phyloP scores from a whole-genome alignment of 1,140 invertebrate species.

The Aphaenogaster floridana region DNA sequence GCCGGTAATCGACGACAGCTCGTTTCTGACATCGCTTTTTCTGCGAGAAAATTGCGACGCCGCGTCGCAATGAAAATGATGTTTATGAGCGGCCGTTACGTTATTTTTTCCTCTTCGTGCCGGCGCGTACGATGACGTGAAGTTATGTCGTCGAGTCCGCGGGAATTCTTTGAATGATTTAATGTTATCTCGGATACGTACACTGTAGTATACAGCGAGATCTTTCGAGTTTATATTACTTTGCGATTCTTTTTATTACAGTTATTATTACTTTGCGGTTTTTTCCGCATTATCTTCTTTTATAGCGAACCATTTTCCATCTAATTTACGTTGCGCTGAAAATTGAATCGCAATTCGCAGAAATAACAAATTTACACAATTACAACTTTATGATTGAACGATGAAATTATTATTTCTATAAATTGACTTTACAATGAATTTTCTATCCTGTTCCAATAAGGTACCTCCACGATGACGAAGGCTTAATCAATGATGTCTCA shows the following conservation, averaged over 20 bases:
- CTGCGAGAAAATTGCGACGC: slow-evolving; percentile 39
- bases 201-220: background rate
- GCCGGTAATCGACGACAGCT: slow-evolving; percentile 52
- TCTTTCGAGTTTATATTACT: background rate
- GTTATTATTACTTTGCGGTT: background rate
- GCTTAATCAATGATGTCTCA: slow-evolving; percentile 31
- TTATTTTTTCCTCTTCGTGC: background rate
- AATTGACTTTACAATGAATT: slow-evolving; percentile 22
- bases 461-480: background rate
- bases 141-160: slow-evolving; percentile 40
- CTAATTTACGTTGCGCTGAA: background rate
- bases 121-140: slow-evolving; percentile 38
- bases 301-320: background rate
- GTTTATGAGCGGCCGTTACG: slow-evolving; percentile 41
- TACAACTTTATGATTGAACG: background rate
- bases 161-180: slow-evolving; percentile 32
- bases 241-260: background rate
- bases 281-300: background rate
- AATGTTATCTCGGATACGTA: slow-evolving; percentile 15
- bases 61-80: slow-evolving; percentile 48
- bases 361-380: slow-evolving; percentile 6
- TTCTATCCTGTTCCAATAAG: background rate
- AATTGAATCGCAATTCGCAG: background rate
- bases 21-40: slow-evolving; percentile 26
- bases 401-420: background rate